Base-by-base conservation (phyloP, 1,140 invertebrate genomes). In the Papilio dardanus region DNA sequence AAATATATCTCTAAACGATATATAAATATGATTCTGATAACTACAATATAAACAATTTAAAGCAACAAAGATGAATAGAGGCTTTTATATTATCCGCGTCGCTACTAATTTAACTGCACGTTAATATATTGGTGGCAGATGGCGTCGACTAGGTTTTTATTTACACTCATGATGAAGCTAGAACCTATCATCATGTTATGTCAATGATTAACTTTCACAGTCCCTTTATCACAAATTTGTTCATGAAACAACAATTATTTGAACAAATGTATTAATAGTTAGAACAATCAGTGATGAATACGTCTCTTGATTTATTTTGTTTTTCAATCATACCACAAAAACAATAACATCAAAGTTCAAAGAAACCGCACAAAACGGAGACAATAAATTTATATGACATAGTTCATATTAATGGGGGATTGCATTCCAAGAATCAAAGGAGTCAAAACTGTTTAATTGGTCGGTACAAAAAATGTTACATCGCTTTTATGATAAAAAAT, bases 401-500 rank as follows among this genome's bases (percentile, higher is more conserved):
- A 62, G 8, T 12, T 62, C 24, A 62, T 62, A 62, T 16, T 62
- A 62, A 62, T 62, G 54, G 24, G n/a, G 21, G 54, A 62, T 62
- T 28, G 24, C 54, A 62, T 62, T 62, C 54, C 54, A 62, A 62
- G 54, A 54, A 73, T 73, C 71, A 73, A 73, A 73, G 71, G 21
- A 58, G 16, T 73, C 50, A 31, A 71, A 73, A 54, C 30, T 7
- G 30, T 73, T 33, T 73, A 73, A 73, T 73, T 73, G 71, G 30
- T 46, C 71, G 71, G 42, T 73, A 31, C 46, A 16, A 73, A 58
- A 73, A 58, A 73, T 16, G 30, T 19, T 46, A 31, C 30, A 50
- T 19, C 10, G 54, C 30, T 73, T 54, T 73, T 73, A 54, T 33
- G 46, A 73, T 73, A 73, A 73, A 73, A 73, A 73, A 73, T 33